Evolutionary conservation across 1,140 invertebrate species (phyloP), one percentile per base, ranked within the genome.

Genomic region (Drosophila nigrodunni): DNA sequence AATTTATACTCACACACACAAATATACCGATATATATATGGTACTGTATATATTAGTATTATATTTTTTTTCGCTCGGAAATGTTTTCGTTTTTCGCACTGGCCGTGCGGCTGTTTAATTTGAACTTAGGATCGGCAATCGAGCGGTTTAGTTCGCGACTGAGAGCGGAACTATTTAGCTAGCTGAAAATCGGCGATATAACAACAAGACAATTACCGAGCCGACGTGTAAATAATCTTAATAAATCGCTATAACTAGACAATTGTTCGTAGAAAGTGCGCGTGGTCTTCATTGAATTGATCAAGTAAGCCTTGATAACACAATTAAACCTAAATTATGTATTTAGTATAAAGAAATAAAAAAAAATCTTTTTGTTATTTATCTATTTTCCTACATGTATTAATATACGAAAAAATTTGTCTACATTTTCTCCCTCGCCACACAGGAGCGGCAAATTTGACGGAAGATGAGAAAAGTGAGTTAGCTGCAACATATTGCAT

Each of bases 61-160:
- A 74, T 82, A 21, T 77, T 58, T 35, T 78, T 80, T 70, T 50
- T 66, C 47, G 47, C 64, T 74, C 69, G 70, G 47, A 85, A 85
- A 81, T 78, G 77, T 74, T 83, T 89, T 88, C 78, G 82, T 76
- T 77, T 87, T 90, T 81, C 71, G 70, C 70, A 59, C 55, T 59
- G 50, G 44, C 37, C 55, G 67, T 18, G 30, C 34, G 67, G 47
- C 73, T 76, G 68, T 71, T 76, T 52, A 65, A 72, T 75, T 75
- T 75, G 55, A 71, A 75, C 54, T 75, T 75, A 64, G 59, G 54
- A 54, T 60, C 70, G 75, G 18, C 64, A 77, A 52, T 21, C 69
- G 74, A 35, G 52, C 77, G 60, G 62, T 88, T 88, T 74, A 83
- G 83, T 80, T 89, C 65, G 78, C 85, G 62, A 60, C 30, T 47